Percentiles rank a stretch among this genome's conserved stretches.
phyloP scores from a whole-genome alignment of 2,113 vertebrate species.

The Megaceryle maxima region DNA sequence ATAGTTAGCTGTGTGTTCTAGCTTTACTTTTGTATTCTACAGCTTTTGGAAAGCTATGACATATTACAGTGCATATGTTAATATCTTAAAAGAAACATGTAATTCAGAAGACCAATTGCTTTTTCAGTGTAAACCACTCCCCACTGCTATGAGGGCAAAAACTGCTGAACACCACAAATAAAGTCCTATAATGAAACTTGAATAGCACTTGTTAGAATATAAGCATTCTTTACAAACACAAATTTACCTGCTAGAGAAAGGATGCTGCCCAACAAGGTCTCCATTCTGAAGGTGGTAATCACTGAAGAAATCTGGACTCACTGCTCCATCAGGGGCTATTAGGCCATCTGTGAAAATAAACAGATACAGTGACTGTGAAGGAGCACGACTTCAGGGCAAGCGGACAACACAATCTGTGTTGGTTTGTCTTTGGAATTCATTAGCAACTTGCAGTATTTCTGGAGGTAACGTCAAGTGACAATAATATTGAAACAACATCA shows the following conservation, averaged over 20 bases:
- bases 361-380: background rate
- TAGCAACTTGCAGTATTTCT: background rate
- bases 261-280: constrained; percentile 80
- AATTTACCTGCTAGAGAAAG: constrained; percentile 81
- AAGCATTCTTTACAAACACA: background rate
- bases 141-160: background rate
- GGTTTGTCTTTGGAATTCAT: background rate
- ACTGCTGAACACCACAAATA: background rate
- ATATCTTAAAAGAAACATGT: background rate
- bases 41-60: background rate
- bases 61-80: background rate
- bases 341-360: constrained; percentile 83
- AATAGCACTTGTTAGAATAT: background rate
- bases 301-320: constrained; percentile 89
- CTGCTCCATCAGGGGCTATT: constrained; percentile 83
- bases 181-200: background rate
- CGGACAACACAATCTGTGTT: background rate
- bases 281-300: constrained; percentile 89
- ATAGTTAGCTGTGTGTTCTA: background rate
- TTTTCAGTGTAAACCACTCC: background rate
- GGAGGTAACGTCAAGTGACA: background rate
- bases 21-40: background rate
- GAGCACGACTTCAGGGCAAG: background rate
- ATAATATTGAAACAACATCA: background rate
- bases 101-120: background rate